These are phyloP conservation scores for Aldrovandia affinis DNA, from an alignment of 2,797 vertebrate genomes.

Conservation along the genomic window DNA sequence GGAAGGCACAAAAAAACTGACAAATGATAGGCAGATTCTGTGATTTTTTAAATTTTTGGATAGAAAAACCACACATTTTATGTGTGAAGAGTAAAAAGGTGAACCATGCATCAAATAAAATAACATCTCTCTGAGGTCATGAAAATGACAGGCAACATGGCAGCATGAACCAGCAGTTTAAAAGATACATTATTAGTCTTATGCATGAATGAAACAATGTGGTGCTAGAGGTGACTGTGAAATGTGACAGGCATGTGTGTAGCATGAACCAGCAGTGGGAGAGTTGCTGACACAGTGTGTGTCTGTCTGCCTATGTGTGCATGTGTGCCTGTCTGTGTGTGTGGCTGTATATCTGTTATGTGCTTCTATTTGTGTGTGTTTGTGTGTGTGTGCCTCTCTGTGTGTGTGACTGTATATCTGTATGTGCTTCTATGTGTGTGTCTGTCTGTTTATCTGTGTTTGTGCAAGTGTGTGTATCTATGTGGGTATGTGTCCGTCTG, in stretches of 20 bases:
- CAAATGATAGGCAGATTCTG: background rate
- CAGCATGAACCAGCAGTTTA: background rate
- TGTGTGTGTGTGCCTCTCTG: constrained; percentile 9
- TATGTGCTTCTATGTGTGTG: constrained; percentile 31
- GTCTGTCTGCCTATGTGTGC: background rate
- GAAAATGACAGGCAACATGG: too few species aligned
- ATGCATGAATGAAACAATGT: background rate
- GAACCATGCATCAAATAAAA: background rate
- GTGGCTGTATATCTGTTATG: too few species aligned
- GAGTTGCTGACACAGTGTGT: background rate
- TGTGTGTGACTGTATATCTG: background rate
- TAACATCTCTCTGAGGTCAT: background rate
- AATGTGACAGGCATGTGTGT: background rate
- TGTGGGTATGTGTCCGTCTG: background rate
- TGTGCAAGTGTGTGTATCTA: background rate
- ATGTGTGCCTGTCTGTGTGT: background rate
- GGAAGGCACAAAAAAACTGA: background rate
- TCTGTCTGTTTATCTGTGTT: background rate
- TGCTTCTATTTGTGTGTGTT: constrained; percentile 33
- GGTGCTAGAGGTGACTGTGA: background rate
- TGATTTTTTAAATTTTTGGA: background rate
- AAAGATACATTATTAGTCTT: background rate
- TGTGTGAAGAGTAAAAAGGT: background rate
- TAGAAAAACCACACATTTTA: background rate
- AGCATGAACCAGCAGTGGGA: background rate